Conservation (phyloP, 2,113 vertebrate genomes). For the Vireo altiloquus region DNA sequence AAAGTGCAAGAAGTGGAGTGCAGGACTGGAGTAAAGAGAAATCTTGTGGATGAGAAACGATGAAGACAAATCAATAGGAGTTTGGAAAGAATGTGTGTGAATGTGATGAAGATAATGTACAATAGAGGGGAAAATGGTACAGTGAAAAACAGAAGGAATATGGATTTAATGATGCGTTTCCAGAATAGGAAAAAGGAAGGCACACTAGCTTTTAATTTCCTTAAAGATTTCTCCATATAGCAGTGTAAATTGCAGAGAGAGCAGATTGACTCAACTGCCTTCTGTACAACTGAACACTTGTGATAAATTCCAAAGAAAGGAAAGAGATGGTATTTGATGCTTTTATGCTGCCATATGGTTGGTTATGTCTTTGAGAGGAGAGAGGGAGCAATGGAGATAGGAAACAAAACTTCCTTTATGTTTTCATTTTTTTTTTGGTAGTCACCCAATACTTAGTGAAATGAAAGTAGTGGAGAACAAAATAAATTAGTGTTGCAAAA, state of each 20-base stretch:
- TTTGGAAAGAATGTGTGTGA: background rate
- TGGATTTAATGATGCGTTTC: background rate
- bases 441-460: background rate
- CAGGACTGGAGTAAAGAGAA: background rate
- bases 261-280: background rate
- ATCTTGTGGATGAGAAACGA: background rate
- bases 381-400: background rate
- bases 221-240: background rate
- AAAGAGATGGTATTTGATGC: background rate
- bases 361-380: background rate
- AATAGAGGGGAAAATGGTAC: background rate
- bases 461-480: background rate
- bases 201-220: background rate
- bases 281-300: background rate
- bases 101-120: background rate
- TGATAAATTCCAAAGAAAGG: background rate
- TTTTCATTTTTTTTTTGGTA: background rate
- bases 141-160: background rate
- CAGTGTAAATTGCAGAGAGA: background rate
- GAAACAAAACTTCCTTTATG: background rate
- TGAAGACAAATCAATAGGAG: background rate
- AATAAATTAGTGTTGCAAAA: background rate
- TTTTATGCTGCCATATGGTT: background rate
- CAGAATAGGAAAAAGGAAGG: background rate
- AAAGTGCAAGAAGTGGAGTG: background rate